Evolutionary conservation across 2,797 vertebrate genomes (phyloP), one percentile per base, ranked within the genome.

Genomic region (Gallinago nigripennis): DNA sequence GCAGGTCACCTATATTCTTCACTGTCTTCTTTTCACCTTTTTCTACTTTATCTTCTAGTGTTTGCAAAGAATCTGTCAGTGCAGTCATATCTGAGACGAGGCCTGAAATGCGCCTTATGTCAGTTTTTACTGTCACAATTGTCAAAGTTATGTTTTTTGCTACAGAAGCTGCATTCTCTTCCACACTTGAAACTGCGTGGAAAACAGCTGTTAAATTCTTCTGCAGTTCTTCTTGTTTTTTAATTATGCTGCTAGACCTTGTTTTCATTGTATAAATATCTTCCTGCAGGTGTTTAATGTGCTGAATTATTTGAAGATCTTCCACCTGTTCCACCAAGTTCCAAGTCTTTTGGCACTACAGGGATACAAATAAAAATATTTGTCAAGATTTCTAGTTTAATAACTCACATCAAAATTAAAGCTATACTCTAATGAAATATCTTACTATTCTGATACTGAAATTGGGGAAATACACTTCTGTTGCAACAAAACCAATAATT

Each of bases 61-160:
- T 96, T 61, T 94, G 95, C 27, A 98, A 95, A 82, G 98, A 98
- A 19, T 97, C 94, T 82, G 98, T 97, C 93, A 99, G 94, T 7
- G 97, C 95, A 51, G 97, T 96, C 75, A 98, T 96, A 91, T 99
- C 99, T 0, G 98, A 98, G 86, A 97, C 97, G 50, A 99, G 97
- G 45, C 99, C 99, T 12, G 98, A 99, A 98, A 99, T 98, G 21
- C 99, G 98, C 68, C 99, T 98, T 82, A 99, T 94, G 15, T 99
- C 99, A 10, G 99, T 99, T 96, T 99, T 98, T 64, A 99, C 98
- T 1, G 98, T 97, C 25, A 98, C 97, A 61, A 99, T 98, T 86
- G 98, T 99, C 94, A 98, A 79, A 3, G 95, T 88, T 12, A 99
- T 43, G 7, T 98, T 98, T 88, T 97, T 98, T 27, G 98, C 95